Conservation (phyloP, 2,113 vertebrate species). For the Microtus richardsoni region DNA sequence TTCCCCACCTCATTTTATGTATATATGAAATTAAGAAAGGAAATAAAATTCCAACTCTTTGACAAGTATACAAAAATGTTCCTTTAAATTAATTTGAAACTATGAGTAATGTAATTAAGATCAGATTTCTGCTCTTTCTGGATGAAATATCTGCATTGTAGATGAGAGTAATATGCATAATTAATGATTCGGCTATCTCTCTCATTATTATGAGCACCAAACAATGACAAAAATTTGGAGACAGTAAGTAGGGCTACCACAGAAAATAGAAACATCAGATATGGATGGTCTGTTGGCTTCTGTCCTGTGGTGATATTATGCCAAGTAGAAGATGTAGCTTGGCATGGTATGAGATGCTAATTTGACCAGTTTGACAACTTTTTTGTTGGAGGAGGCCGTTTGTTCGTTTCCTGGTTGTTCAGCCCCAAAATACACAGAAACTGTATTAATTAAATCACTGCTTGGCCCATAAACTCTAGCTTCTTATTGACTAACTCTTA, state of each 20-base stretch:
- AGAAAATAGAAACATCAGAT: neutral
- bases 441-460: no score
- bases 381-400: no score
- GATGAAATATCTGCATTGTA: conserved; percentile 13
- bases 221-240: neutral
- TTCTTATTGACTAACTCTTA: no score
- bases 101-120: neutral
- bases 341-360: neutral
- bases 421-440: no score
- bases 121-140: neutral
- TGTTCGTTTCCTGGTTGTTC: no score
- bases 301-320: neutral
- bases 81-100: conserved; percentile 3
- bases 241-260: neutral
- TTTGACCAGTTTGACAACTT: neutral
- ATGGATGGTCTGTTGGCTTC: neutral
- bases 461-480: no score
- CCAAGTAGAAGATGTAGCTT: neutral
- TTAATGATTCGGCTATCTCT: neutral
- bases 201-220: conserved; percentile 9
- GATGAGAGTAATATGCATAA: neutral
- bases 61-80: neutral
- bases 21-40: conserved; percentile 29
- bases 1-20: neutral
- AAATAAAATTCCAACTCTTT: neutral